phyloP scores from a whole-genome alignment of 2,113 vertebrate species.

The Elephantulus edwardii region DNA sequence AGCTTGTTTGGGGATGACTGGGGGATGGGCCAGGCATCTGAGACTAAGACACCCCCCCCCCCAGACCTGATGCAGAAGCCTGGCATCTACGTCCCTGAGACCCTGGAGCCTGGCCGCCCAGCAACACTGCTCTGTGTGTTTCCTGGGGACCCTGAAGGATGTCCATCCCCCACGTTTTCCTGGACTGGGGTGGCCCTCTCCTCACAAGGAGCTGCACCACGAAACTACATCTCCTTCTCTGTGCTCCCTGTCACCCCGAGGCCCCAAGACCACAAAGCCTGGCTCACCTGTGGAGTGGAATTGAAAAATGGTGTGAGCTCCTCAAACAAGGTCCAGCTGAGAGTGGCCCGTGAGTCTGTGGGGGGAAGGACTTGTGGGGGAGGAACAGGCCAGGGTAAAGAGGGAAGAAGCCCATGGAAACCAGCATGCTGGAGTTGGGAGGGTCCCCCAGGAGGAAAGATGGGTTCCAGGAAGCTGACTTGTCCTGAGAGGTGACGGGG shows the following conservation, averaged over 20 bases:
- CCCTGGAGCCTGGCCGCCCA: background rate
- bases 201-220: rapidly evolving
- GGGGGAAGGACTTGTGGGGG: no score
- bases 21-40: background rate
- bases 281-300: slow-evolving; percentile 49
- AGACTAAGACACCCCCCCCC: background rate
- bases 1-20: no score
- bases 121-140: slow-evolving; percentile 36
- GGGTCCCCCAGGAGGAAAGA: rapidly evolving
- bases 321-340: background rate
- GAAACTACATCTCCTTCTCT: background rate
- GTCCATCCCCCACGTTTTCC: slow-evolving; percentile 48
- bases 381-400: rapidly evolving
- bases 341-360: slow-evolving; percentile 56
- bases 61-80: slow-evolving; percentile 56
- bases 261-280: background rate
- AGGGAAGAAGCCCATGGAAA: no score
- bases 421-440: rapidly evolving
- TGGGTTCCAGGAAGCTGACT: rapidly evolving
- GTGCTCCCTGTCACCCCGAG: slow-evolving; percentile 19
- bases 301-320: rapidly evolving
- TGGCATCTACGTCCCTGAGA: slow-evolving; percentile 14
- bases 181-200: slow-evolving; percentile 26
- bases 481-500: background rate
- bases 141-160: background rate